phyloP scores from a whole-genome alignment of 2,888 invertebrate species.

The Brenthis daphne region DNA sequence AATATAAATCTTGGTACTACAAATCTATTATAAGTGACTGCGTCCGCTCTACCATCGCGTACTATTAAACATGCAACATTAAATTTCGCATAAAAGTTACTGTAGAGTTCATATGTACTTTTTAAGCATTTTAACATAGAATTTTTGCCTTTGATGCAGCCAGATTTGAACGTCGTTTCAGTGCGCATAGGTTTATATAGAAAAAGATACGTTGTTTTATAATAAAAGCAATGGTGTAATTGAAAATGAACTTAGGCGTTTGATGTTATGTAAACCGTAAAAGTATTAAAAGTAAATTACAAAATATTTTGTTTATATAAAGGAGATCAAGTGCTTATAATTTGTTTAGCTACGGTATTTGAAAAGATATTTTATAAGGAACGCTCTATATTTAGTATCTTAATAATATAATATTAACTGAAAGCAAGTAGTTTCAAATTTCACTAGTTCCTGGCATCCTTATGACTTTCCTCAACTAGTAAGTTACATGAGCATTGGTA shows the following conservation, averaged over 20 bases:
- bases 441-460: neutral
- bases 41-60: conserved; percentile 25
- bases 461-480: conserved; percentile 3
- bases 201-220: conserved; percentile 43
- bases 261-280: conserved; percentile 11
- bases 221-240: conserved; percentile 34
- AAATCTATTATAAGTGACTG: conserved; percentile 21
- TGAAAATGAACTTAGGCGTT: conserved; percentile 25
- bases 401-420: neutral
- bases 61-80: conserved; percentile 40
- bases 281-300: too few relatives aligned
- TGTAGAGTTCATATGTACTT: conserved; percentile 43
- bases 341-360: too few relatives aligned
- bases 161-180: conserved; percentile 28
- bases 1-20: conserved; percentile 24
- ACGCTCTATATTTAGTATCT: too few relatives aligned
- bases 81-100: conserved; percentile 61
- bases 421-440: conserved; percentile 1
- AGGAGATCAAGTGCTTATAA: too few relatives aligned
- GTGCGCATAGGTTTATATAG: conserved; percentile 42
- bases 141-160: conserved; percentile 56
- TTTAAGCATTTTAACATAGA: conserved; percentile 61
- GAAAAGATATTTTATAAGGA: too few relatives aligned
- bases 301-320: too few relatives aligned
- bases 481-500: conserved; percentile 11